These are phyloP conservation scores for Ivindomyrus marchei DNA, from an alignment of 2,113 vertebrate species.

Conservation along the genomic window DNA sequence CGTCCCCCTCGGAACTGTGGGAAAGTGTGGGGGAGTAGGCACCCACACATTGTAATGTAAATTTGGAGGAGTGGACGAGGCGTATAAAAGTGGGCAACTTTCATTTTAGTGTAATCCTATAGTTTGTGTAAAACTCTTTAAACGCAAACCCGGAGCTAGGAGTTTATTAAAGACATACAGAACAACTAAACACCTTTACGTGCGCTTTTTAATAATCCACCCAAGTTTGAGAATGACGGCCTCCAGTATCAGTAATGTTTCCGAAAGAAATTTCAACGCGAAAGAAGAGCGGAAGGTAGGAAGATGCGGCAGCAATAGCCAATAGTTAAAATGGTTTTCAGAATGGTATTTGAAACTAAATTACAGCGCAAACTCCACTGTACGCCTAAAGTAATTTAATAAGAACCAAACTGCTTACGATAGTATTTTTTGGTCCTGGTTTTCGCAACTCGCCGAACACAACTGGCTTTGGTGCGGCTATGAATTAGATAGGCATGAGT, in stretches of 20 bases:
- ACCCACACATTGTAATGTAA: slow-evolving; percentile 46
- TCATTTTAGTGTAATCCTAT: not conserved
- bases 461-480: not conserved
- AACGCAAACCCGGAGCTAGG: not conserved
- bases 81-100: slow-evolving; percentile 24
- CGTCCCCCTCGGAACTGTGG: slow-evolving; percentile 38
- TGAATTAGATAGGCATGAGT: not conserved
- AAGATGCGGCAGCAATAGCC: not conserved
- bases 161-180: not conserved
- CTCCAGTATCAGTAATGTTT: slow-evolving; percentile 33
- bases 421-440: not conserved
- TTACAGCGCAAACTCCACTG: not conserved
- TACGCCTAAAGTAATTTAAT: not conserved
- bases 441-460: not conserved
- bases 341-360: not conserved
- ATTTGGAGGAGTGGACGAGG: slow-evolving; percentile 36
- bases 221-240: slow-evolving; percentile 37
- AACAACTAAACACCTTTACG: not conserved
- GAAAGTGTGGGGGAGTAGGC: slow-evolving; percentile 43
- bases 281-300: slow-evolving; percentile 51
- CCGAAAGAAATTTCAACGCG: slow-evolving; percentile 41
- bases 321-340: not conserved
- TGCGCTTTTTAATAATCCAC: not conserved
- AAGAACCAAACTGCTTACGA: not conserved
- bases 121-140: not conserved